Conservation (phyloP, 1,140 invertebrate genomes). For the Camponotus floridanus region DNA sequence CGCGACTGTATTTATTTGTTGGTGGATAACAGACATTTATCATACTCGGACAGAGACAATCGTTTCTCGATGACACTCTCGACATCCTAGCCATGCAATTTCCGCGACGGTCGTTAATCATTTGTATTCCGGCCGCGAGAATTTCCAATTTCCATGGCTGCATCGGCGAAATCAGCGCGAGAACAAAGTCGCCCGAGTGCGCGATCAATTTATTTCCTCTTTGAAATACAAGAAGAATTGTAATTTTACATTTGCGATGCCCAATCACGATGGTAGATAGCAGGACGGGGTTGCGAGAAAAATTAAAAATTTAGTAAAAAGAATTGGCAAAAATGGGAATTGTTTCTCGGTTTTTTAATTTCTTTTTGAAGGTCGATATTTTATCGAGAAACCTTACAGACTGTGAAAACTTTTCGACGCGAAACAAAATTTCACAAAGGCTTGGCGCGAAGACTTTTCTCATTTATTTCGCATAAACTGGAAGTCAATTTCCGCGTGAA, state of each 20-base stretch:
- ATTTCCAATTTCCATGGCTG: conserved; percentile 62
- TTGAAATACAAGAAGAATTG: background rate
- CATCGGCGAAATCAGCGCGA: background rate
- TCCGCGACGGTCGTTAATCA: conserved; percentile 43
- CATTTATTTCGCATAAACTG: conserved; percentile 12
- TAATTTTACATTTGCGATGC: conserved; percentile 20
- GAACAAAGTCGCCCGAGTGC: conserved; percentile 6
- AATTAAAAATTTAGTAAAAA: conserved; percentile 6
- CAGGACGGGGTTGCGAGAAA: background rate
- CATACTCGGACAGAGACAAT: conserved; percentile 32
- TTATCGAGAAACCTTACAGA: background rate
- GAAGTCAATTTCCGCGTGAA: conserved; percentile 9
- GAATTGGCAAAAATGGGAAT: background rate
- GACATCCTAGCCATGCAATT: conserved; percentile 32
- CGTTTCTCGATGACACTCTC: background rate
- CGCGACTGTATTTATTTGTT: background rate
- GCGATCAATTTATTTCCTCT: background rate
- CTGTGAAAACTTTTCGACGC: conserved; percentile 10
- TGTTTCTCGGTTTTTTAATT: background rate
- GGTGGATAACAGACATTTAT: conserved; percentile 18
- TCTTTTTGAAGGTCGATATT: background rate
- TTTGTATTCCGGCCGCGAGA: conserved; percentile 42
- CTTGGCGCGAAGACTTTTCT: conserved; percentile 40
- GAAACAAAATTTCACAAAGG: conserved; percentile 26
- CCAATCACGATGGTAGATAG: background rate